Base-by-base conservation (phyloP, 2,113 vertebrate species). In the Bujurquina vittata region DNA sequence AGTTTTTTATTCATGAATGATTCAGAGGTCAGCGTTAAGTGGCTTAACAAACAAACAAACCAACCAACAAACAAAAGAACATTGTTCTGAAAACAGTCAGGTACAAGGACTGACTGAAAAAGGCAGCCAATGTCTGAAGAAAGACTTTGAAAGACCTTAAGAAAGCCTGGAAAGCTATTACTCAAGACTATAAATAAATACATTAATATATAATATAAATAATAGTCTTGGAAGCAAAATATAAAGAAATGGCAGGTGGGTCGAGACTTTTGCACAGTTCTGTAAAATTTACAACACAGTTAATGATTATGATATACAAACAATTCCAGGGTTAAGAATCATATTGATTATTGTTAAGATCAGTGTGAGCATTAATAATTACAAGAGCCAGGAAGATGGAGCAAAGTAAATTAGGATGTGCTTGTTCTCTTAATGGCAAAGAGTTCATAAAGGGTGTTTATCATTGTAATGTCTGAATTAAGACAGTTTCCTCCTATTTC, bases 321-420 rank as follows among this genome's bases (percentile, higher is more conserved):
- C 62, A 69, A 49, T 33, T 86, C 67, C 23, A 8, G 11, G 61
- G 58, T 85, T 69, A 79, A 61, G 33, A 84, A 73, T 87, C 46
- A 43, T 8, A 33, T 5, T 67, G 58, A 62, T 58, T 72, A 40
- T 23, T 55, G 40, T 17, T 83, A 58, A 60, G 52, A 18, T 77
- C 7, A 75, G 3, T 2, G 11, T 55, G 33, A 80, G 57, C 74
- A 63, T 62, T 69, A 56, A 33, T 17, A 80, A 35, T 78, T n/a
- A 63, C 29, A 58, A 29, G 49, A 29, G 37, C 40, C 40, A 54
- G 15, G 7, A 11, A 77, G 65, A 14, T 75, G 43, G 20, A 85
- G 20, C 40, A 76, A 79, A 62, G 57, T 22, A 10, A 65, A 63
- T 3, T 23, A 46, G 6, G 29, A 60, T 23, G 10, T 83, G 49